Base-by-base conservation (phyloP, 2,797 vertebrate genomes). In the Carduelis carduelis region DNA sequence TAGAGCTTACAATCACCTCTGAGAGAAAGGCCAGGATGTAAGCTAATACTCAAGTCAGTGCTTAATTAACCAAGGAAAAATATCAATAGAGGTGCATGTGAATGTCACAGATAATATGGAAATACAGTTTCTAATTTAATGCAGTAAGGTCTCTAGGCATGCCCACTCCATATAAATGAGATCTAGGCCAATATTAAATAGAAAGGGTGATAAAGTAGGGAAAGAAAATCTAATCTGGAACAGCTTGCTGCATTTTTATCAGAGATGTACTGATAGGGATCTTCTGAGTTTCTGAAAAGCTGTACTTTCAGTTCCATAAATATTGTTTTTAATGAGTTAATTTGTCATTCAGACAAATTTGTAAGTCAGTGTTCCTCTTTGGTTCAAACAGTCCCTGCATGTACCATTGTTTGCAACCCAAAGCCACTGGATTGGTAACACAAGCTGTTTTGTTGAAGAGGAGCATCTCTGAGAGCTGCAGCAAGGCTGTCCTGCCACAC, bases 11-110 rank as follows among this genome's bases (percentile, higher is more conserved):
- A 64, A 2, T 95, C 87, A 91, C 86, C 94, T 97, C 87, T 92
- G 76, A 96, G 82, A 92, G 89, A 74, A 94, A 94, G 87, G 93
- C 83, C 90, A 94, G 87, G 66, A 81, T 78, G 63, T 91, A 46
- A 96, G 76, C 74, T 96, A 94, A 95, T 96, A 93, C 55, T 93
- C 64, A 94, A 86, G 85, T 88, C 87, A 91, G 46, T 92, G 87
- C 93, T 95, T 97, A 97, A 97, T 97, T 97, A 96, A 97, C 93
- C 82, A 96, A 86, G 87, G 93, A 93, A 87, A 96, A 96, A 95
- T 96, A 97, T 95, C 96, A 94, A 95, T 96, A 96, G 87, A 91
- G 72, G 92, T 96, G 81, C 87, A 95, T 87, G 79, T 95, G 95
- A 97, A 97, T 96, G 96, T 96, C 95, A 95, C 88, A 92, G 93